Percentiles rank a stretch among this genome's conserved stretches.
phyloP scores from a whole-genome alignment of 2,797 vertebrate genomes.

The Anguilla obscura region DNA sequence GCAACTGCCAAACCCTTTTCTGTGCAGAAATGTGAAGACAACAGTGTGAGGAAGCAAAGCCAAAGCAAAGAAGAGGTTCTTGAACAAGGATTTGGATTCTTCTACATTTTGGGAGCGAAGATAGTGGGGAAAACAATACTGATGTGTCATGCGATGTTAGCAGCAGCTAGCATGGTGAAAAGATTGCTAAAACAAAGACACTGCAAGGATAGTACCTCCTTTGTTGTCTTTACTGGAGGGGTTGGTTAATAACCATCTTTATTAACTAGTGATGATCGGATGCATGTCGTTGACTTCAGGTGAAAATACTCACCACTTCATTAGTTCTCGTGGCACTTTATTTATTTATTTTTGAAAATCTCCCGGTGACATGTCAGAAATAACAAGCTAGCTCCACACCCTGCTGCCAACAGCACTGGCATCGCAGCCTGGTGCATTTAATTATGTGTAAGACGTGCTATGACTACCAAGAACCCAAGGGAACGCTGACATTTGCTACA shows the following conservation, averaged over 20 bases:
- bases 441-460: neutral
- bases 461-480: neutral
- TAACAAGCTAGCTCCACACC: neutral
- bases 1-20: neutral
- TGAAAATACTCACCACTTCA: neutral
- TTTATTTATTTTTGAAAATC: neutral
- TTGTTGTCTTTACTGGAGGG: neutral
- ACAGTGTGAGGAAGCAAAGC: neutral
- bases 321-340: neutral
- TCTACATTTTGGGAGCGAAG: neutral
- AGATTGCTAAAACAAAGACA: neutral
- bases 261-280: neutral
- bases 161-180: neutral
- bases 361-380: conserved; percentile 1
- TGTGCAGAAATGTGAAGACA: neutral
- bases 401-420: neutral
- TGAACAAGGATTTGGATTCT: neutral
- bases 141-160: neutral
- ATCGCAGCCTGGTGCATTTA: neutral
- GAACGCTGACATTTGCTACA: neutral
- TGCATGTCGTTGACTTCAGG: neutral
- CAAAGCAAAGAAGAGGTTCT: neutral
- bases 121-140: neutral
- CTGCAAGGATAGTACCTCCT: neutral
- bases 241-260: neutral